Evolutionary conservation across 2,888 invertebrate species (phyloP), one percentile per base, ranked within the genome.

Genomic region (Mythimna lalbum): DNA sequence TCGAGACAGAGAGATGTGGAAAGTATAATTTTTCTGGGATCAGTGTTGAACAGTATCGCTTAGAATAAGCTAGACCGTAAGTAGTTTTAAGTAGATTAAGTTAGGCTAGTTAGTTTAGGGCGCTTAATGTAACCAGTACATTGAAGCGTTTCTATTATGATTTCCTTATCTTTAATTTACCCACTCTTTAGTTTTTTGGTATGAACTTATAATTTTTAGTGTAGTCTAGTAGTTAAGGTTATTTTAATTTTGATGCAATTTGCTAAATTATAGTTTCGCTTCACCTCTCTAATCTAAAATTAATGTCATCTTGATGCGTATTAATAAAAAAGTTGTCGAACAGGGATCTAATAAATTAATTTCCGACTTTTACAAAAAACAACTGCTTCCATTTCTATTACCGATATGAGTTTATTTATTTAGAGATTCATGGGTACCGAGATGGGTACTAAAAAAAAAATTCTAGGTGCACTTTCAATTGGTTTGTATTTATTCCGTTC

Each of bases 1-100:
- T 47, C 23, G 72, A 53, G 84, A 87, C 83, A 70, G 83, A 80
- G 87, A 89, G 89, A 86, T 87, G 87, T 84, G 76, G 67, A 62
- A 43, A 27, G 71, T 72, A 65, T 60, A 55, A 21, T 71, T 69
- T 59, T 62, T 62, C 47, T 53, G 63, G 70, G 78, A 71, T 74
- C 70, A 80, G 74, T 80, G 64, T 77, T 66, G 73, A 80, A 75
- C 55, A 73, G 63, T 74, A 55, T 74, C 67, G 64, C 56, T 65
- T 69, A 73, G 17, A 4, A 17, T 77, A 73, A 73, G 73, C 3
- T 69, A 74, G 63, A 12, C 19, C 3, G 27, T 75, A 78, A 27
- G 5, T 60, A 74, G 62, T 23, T 12, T 66, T 66, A 69, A 2
- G 43, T 63, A 73, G 14, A 33, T 12, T 61, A 63, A 63, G 17